Evolutionary conservation across 2,113 vertebrate genomes (phyloP).

Genomic region (Saimiri boliviensis): DNA sequence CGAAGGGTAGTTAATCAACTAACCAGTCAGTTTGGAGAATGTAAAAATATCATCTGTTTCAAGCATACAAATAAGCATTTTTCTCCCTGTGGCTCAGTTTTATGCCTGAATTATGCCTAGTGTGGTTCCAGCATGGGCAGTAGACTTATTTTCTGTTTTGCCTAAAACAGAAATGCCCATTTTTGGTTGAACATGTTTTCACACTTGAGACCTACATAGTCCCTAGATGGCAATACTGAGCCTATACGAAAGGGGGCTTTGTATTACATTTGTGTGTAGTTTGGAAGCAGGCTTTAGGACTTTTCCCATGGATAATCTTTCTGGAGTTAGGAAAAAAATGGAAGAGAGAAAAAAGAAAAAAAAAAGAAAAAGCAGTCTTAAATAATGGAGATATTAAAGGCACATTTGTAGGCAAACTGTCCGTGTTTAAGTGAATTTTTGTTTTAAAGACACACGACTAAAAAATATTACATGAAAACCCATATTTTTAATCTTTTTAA

Average conservation of each 20-base stretch:
- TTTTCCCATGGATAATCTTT: neutral
- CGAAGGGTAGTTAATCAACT: neutral
- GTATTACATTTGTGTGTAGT: neutral
- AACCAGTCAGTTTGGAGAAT: neutral
- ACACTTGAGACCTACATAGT: neutral
- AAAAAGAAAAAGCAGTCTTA: neutral
- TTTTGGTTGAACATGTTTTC: neutral
- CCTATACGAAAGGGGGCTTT: constrained; percentile 6
- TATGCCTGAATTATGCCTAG: neutral
- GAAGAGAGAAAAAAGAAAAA: neutral
- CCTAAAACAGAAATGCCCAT: neutral
- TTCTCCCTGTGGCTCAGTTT: neutral
- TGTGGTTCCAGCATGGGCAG: neutral
- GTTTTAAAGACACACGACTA: neutral
- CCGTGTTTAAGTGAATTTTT: constrained; percentile 32
- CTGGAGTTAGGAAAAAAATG: neutral
- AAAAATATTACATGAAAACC: neutral
- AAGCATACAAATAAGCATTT: neutral
- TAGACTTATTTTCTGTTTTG: neutral
- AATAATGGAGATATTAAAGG: neutral
- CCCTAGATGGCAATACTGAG: neutral
- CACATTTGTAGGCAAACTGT: neutral
- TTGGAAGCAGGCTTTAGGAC: neutral
- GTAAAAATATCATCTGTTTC: neutral
- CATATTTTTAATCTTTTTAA: neutral